Conservation (phyloP, 35 echinoderm and acorn worm species). For the Apostichopus japonicus region DNA sequence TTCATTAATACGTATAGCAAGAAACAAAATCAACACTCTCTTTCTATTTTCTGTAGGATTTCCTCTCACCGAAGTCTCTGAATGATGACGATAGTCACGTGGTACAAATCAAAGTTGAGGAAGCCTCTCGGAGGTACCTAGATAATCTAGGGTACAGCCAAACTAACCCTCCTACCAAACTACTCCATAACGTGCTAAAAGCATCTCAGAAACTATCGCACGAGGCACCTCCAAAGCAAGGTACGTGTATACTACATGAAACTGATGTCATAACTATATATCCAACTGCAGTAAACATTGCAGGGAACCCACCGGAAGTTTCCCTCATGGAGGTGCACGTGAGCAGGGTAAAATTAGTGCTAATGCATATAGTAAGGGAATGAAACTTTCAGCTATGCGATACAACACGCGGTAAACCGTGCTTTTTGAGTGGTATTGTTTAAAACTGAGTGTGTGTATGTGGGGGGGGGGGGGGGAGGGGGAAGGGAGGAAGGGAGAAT, state of each 20-base stretch:
- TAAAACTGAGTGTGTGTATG: too few species aligned
- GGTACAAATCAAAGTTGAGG: background rate
- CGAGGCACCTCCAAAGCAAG: background rate
- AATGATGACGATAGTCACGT: background rate
- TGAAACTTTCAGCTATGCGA: too few species aligned
- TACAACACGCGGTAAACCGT: too few species aligned
- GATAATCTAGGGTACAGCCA: conserved; percentile 32
- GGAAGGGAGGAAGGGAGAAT: too few species aligned
- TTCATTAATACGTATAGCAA: too few species aligned
- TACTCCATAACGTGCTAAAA: conserved; percentile 22
- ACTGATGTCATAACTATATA: too few species aligned
- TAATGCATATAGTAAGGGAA: background rate
- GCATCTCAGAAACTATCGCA: conserved; percentile 33
- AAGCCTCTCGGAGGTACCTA: conserved; percentile 30
- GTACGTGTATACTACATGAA: background rate
- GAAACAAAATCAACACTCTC: too few species aligned
- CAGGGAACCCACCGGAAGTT: too few species aligned
- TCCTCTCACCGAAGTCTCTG: conserved; percentile 16
- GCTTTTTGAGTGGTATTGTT: too few species aligned
- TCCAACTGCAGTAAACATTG: too few species aligned
- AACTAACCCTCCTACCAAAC: conserved; percentile 24
- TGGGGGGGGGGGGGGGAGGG: too few species aligned
- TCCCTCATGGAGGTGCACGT: background rate
- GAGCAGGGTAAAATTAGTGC: background rate
- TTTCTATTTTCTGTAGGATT: conserved; percentile 1